Evolutionary conservation across 2,888 invertebrate species (phyloP).

Genomic region (Agrochola macilenta): DNA sequence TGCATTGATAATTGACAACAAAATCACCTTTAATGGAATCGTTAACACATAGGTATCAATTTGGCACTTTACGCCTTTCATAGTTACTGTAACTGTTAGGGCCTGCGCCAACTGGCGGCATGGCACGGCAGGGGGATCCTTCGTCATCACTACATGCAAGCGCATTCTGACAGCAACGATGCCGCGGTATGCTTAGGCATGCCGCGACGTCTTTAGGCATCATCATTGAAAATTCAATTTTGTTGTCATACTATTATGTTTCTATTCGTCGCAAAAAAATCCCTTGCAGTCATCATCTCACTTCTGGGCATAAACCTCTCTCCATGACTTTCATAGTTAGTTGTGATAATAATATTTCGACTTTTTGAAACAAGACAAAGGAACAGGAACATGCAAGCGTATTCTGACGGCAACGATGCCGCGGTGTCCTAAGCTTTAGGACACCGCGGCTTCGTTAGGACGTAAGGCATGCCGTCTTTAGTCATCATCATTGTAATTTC

Average conservation of each 20-base stretch:
- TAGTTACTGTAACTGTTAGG: neutral
- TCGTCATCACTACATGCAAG: neutral
- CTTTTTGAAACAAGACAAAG: too few species aligned
- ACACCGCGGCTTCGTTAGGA: too few species aligned
- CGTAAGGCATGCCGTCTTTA: neutral
- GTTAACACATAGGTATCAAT: conserved; percentile 25
- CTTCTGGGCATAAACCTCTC: neutral
- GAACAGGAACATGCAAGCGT: too few species aligned
- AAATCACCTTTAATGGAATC: conserved; percentile 53
- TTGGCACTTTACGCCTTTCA: neutral
- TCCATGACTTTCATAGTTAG: neutral
- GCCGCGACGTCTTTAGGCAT: neutral
- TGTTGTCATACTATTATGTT: neutral
- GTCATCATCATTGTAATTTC: neutral
- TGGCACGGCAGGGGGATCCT: neutral
- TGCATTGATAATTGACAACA: conserved; percentile 49
- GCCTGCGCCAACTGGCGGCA: neutral
- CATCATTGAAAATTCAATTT: neutral
- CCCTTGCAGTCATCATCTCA: neutral
- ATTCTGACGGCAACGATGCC: too few species aligned
- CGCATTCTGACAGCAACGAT: neutral
- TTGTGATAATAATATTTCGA: too few species aligned
- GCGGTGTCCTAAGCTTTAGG: too few species aligned
- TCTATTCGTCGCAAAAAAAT: neutral
- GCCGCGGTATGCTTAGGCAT: neutral